Evolutionary conservation across 2,797 vertebrate species (phyloP).

Genomic region (Acrocephalus scirpaceus): DNA sequence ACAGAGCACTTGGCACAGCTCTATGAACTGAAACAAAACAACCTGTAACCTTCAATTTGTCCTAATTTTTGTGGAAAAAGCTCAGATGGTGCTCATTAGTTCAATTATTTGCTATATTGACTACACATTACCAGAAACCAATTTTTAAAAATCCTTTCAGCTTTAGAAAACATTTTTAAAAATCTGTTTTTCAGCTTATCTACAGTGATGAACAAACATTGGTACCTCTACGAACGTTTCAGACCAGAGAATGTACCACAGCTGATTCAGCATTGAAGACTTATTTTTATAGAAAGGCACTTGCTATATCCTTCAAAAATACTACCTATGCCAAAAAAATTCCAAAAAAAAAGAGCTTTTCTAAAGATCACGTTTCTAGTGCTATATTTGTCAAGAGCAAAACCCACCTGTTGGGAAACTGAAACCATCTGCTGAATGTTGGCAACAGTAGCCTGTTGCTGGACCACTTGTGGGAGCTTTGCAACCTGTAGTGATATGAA

Average conservation of each 20-base stretch:
- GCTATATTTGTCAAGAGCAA: background rate
- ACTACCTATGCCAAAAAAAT: background rate
- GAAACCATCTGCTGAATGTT: constrained; percentile 92
- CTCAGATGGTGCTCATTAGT: background rate
- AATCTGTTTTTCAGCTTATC: background rate
- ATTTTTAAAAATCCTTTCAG: background rate
- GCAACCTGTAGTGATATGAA: constrained; percentile 81
- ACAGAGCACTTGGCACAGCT: background rate
- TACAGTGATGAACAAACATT: background rate
- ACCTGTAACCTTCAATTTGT: background rate
- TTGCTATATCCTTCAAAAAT: background rate
- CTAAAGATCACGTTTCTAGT: background rate
- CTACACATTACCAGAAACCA: background rate
- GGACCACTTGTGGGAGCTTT: constrained; percentile 92
- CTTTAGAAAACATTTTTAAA: background rate
- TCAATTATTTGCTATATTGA: background rate
- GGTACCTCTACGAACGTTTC: background rate
- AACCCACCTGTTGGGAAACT: constrained; percentile 86
- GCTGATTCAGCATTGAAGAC: background rate
- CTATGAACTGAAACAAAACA: background rate
- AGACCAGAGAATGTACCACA: background rate
- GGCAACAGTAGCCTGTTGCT: constrained; percentile 86
- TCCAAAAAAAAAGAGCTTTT: background rate
- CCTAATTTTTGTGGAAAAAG: background rate
- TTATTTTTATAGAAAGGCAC: background rate